phyloP scores from a whole-genome alignment of 2,888 invertebrate species.

The Liodrosophila aerea region DNA sequence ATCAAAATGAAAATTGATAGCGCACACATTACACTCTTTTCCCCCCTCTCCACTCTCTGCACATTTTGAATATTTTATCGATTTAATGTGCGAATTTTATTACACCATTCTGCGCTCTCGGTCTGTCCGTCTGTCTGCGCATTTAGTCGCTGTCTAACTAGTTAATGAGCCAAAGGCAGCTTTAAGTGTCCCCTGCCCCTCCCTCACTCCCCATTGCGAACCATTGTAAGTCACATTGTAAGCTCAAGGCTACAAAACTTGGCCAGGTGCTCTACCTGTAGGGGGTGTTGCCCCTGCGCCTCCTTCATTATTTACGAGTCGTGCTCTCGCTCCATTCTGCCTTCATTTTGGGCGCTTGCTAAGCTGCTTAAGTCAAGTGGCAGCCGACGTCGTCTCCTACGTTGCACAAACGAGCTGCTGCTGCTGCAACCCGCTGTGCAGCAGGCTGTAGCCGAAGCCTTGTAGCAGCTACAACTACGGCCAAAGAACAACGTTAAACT shows the following conservation, averaged over 20 bases:
- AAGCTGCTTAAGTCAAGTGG: constrained; percentile 63
- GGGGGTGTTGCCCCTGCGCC: no score
- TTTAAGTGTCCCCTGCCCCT: constrained; percentile 9
- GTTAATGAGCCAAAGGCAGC: constrained; percentile 15
- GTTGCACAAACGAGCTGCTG: constrained; percentile 20
- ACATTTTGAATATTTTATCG: constrained; percentile 67
- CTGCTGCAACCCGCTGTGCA: constrained; percentile 46
- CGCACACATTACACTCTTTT: constrained; percentile 34
- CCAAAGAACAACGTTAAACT: not conserved
- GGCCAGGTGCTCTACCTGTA: constrained; percentile 19
- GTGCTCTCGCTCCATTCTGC: constrained; percentile 4
- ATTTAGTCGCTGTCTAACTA: not conserved
- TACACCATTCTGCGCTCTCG: not conserved
- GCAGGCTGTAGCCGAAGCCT: constrained; percentile 32
- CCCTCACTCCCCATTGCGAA: not conserved
- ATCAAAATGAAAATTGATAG: constrained; percentile 76
- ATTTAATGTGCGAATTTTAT: constrained; percentile 57
- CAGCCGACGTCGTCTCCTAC: constrained; percentile 15
- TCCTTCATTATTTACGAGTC: constrained; percentile 53
- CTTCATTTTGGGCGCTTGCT: constrained; percentile 49
- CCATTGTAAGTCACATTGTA: constrained; percentile 20
- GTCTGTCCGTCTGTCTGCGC: not conserved
- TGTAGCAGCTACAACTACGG: constrained; percentile 24
- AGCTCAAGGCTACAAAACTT: not conserved
- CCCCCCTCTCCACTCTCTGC: no score